Evolutionary conservation across 2,888 invertebrate genomes (phyloP), one percentile per base, ranked within the genome.

Genomic region (Oxyteleia sp.): DNA sequence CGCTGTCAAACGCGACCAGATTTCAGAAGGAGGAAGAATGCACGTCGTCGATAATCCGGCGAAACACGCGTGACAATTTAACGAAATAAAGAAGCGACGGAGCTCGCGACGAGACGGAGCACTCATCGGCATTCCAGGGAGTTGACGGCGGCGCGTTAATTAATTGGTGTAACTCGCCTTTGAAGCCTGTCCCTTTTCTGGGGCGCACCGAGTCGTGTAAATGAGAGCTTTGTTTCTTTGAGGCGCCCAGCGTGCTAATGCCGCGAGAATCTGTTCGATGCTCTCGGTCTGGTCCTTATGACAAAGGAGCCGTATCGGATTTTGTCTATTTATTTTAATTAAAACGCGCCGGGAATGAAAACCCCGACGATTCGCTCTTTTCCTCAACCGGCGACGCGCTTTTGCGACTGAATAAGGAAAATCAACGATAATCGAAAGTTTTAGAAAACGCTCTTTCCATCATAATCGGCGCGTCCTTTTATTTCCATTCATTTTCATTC

Each of bases 131-230:
- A 66, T 57, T 76, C 47, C 57, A 57, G 11, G 20, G 57, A 49
- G 66, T 59, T 45, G 57, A 75, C 64, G 41, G 26, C 47, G 55
- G 57, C 64, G 53, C 47, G 55, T 49, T 75, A 75, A 75, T 75
- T 75, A 75, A 75, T 75, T 75, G 64, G 66, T 55, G 75, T 75
- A 75, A 75, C 75, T 57, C 32, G 66, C 66, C 66, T 76, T 68
- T 76, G 76, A 76, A 49, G 66, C 59, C 13, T 35, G 57, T 59
- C 66, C 66, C 51, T 66, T 68, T 76, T 59, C 45, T 32, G 41
- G 32, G 26, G 41, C 45, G 45, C 59, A 53, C 49, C 59, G 59
- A 51, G 57, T 76, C 76, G 66, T 59, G 29, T 66, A 76, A 76
- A 76, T 32, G 76, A 23, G 26, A 66, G 45, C 76, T 76, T 68